A percentile compares a stretch with the other conserved stretches of the same genome.
These are phyloP conservation scores for Andrena haemorrhoa DNA, from an alignment of 2,888 invertebrate species.

Conservation along the genomic window DNA sequence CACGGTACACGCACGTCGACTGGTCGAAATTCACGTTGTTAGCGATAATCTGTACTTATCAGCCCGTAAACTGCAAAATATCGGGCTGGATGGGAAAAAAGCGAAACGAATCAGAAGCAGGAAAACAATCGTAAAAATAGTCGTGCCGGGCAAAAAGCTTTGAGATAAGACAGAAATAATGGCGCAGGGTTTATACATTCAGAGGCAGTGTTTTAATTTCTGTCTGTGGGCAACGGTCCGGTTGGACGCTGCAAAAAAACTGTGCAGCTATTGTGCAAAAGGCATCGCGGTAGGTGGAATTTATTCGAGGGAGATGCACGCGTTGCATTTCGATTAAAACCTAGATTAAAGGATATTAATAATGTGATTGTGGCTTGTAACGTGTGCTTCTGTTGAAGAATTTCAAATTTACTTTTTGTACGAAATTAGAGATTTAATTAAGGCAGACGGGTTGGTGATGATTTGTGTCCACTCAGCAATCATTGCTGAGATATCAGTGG, in stretches of 20 bases:
- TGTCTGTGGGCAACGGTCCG: neutral
- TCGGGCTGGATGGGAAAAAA: neutral
- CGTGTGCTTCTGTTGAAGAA: no score
- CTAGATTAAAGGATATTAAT: neutral
- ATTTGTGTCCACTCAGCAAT: no score
- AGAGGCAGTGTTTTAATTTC: slow-evolving; percentile 19
- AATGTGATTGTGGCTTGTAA: no score
- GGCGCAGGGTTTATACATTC: slow-evolving; percentile 12
- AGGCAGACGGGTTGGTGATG: no score
- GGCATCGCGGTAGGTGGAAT: neutral
- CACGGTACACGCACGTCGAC: slow-evolving; percentile 29
- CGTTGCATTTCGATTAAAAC: neutral
- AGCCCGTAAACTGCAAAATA: slow-evolving; percentile 23
- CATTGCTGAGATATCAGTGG: no score
- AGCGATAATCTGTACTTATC: slow-evolving; percentile 41
- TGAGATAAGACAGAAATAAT: slow-evolving; percentile 23
- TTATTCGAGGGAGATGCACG: neutral
- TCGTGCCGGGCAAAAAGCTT: neutral
- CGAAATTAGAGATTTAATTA: no score
- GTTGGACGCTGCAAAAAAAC: neutral
- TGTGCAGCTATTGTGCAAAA: neutral
- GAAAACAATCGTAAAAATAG: neutral
- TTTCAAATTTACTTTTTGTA: no score
- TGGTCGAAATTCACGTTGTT: slow-evolving; percentile 34
- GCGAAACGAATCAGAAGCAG: neutral